Evolutionary conservation across 1,140 invertebrate species (phyloP).

Genomic region (Copidosoma floridanum): DNA sequence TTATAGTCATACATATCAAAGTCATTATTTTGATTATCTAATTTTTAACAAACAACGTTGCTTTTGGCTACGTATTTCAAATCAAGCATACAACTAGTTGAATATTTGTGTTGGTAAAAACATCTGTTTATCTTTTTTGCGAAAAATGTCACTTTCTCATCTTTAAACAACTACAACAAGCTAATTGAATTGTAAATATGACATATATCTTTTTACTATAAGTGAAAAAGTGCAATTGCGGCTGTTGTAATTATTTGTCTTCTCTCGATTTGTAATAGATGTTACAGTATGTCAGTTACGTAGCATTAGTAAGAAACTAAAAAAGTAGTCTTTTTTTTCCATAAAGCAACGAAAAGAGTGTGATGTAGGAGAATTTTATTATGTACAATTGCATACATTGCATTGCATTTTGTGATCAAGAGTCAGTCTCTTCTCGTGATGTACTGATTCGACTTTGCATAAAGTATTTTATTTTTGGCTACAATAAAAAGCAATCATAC

Average conservation of each 20-base stretch:
- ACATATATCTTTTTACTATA: background rate
- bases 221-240: background rate
- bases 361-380: too few species aligned
- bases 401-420: constrained; percentile 8
- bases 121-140: too few species aligned
- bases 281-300: background rate
- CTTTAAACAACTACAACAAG: too few species aligned
- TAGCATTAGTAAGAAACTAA: background rate
- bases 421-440: too few species aligned
- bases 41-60: too few species aligned
- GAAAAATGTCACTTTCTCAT: too few species aligned
- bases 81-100: too few species aligned
- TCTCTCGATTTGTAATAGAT: constrained; percentile 18
- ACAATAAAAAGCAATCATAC: constrained; percentile 22
- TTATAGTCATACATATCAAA: too few species aligned
- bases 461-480: constrained; percentile 14
- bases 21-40: too few species aligned
- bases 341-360: constrained; percentile 8
- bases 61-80: too few species aligned
- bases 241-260: constrained; percentile 10
- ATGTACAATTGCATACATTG: too few species aligned
- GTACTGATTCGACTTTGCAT: background rate
- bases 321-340: background rate
- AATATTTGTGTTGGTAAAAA: too few species aligned
- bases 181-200: constrained; percentile 5